phyloP scores from a whole-genome alignment of 2,888 invertebrate species.

The Alsophila aescularia region DNA sequence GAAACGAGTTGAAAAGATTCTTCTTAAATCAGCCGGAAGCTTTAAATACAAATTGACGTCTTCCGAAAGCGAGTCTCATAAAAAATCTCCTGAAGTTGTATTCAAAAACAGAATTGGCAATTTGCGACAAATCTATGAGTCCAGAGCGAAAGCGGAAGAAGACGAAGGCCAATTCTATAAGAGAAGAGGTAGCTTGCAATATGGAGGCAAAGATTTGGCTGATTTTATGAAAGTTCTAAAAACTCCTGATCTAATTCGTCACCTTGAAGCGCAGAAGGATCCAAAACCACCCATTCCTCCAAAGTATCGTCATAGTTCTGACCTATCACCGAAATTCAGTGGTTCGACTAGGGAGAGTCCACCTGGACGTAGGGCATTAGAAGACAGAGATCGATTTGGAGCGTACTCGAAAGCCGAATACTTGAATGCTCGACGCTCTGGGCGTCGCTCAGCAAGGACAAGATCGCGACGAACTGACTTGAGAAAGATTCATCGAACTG shows the following conservation, averaged over 20 bases:
- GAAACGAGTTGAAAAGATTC: constrained; percentile 77
- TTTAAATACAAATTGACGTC: constrained; percentile 85
- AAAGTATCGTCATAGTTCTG: constrained; percentile 63
- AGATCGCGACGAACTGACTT: constrained; percentile 71
- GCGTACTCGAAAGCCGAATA: constrained; percentile 65
- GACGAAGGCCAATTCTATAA: constrained; percentile 61
- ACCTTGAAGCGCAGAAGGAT: constrained; percentile 60
- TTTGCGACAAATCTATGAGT: constrained; percentile 91
- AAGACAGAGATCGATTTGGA: constrained; percentile 71
- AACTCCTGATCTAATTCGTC: constrained; percentile 66
- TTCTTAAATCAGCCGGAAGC: constrained; percentile 88
- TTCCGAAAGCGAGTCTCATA: constrained; percentile 54
- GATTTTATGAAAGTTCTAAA: constrained; percentile 62
- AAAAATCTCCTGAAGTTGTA: constrained; percentile 60
- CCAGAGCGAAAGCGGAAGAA: constrained; percentile 81
- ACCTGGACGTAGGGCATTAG: constrained; percentile 59
- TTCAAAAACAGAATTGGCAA: constrained; percentile 87
- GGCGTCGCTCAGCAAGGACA: constrained; percentile 70
- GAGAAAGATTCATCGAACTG: constrained; percentile 75
- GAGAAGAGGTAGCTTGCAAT: constrained; percentile 70
- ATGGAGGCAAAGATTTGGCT: constrained; percentile 60
- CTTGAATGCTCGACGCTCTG: constrained; percentile 67
- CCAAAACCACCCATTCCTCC: constrained; percentile 74
- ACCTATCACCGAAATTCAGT: constrained; percentile 58
- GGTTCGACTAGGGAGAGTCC: constrained; percentile 61